Percentiles rank a stretch among this genome's conserved stretches.
These are phyloP conservation scores for Apis dorsata DNA, from an alignment of 1,140 invertebrate species.

Conservation along the genomic window DNA sequence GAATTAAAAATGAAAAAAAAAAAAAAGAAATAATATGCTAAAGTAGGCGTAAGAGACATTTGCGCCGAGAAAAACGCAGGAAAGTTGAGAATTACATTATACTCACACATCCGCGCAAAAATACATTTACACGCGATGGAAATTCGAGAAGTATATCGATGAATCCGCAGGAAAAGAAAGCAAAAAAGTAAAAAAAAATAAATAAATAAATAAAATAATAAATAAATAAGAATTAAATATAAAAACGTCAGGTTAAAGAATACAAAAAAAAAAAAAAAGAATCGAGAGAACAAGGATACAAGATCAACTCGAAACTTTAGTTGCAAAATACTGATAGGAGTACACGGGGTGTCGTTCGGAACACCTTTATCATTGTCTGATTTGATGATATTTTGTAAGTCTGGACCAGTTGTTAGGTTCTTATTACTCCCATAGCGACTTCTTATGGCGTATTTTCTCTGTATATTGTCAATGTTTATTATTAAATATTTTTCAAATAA, in stretches of 20 bases:
- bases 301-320: conserved; percentile 68
- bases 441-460: conserved; percentile 80
- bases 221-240: neutral
- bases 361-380: conserved; percentile 77
- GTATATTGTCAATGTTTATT: conserved; percentile 80
- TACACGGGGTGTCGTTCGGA: conserved; percentile 66
- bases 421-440: conserved; percentile 78
- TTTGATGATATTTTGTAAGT: conserved; percentile 79
- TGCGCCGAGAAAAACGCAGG: neutral
- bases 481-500: conserved; percentile 81
- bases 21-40: conserved; percentile 23
- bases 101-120: neutral
- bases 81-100: neutral
- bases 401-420: conserved; percentile 79
- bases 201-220: neutral
- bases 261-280: conserved; percentile 29
- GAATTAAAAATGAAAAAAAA: conserved; percentile 41
- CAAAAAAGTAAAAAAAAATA: conserved; percentile 2
- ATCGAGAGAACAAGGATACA: conserved; percentile 51
- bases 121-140: neutral
- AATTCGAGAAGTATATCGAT: neutral
- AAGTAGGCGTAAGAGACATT: neutral
- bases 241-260: conserved; percentile 20
- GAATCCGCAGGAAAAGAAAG: conserved; percentile 1
- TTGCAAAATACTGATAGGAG: conserved; percentile 68